Evolutionary conservation across 2,888 invertebrate species (phyloP).

Genomic region (Azorinus chamasolen): DNA sequence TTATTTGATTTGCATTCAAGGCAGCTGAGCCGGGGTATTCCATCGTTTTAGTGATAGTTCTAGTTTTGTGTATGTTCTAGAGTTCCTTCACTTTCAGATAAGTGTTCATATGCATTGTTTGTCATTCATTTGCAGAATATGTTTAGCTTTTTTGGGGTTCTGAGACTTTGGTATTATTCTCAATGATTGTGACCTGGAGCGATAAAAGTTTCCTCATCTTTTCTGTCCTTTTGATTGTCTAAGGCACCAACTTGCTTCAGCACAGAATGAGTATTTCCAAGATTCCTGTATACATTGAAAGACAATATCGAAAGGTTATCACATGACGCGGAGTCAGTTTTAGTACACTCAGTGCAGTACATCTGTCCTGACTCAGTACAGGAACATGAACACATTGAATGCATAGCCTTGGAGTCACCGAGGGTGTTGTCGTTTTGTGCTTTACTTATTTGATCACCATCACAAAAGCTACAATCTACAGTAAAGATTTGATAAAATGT

Average conservation of each 20-base stretch:
- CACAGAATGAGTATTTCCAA: slow-evolving; percentile 1
- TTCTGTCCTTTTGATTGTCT: not conserved
- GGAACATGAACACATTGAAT: slow-evolving; percentile 5
- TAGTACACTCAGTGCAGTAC: slow-evolving; percentile 16
- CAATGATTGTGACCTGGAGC: slow-evolving; percentile 14
- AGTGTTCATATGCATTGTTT: slow-evolving; percentile 6
- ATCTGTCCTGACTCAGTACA: slow-evolving; percentile 14
- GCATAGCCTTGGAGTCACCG: too few relatives aligned
- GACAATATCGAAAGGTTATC: slow-evolving; percentile 48
- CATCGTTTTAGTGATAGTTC: too few relatives aligned
- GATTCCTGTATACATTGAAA: slow-evolving; percentile 11
- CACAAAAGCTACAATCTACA: too few relatives aligned
- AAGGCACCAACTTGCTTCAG: not conserved
- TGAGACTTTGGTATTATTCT: not conserved
- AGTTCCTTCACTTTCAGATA: not conserved
- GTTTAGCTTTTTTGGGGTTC: not conserved
- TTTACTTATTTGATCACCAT: too few relatives aligned
- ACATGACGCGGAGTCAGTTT: slow-evolving; percentile 27
- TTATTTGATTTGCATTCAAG: too few relatives aligned
- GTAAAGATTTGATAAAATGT: too few relatives aligned
- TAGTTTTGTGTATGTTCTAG: not conserved
- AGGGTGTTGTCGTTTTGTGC: too few relatives aligned
- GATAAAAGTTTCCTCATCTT: slow-evolving; percentile 19
- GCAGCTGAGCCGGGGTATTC: too few relatives aligned
- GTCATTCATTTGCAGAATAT: not conserved